phyloP scores from a whole-genome alignment of 2,888 invertebrate species.

The Drosophila greeni region DNA sequence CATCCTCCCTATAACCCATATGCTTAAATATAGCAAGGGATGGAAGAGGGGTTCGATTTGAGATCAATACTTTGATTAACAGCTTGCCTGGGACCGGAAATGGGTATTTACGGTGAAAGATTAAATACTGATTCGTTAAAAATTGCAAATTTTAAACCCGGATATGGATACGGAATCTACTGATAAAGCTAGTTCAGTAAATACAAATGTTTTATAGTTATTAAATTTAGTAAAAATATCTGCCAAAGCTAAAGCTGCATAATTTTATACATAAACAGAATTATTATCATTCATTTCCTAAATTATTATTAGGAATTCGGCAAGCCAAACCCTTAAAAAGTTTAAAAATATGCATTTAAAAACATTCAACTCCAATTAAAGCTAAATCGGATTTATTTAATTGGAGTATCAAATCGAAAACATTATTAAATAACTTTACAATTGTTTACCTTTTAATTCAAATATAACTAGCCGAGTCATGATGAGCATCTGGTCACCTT shows the following conservation, averaged over 20 bases:
- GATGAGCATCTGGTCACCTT: slow-evolving; percentile 80
- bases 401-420: slow-evolving; percentile 6
- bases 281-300: not conserved
- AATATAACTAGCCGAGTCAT: slow-evolving; percentile 17
- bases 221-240: too few relatives aligned
- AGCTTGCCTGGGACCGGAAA: slow-evolving; percentile 3
- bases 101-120: not conserved
- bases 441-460: not conserved
- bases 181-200: too few relatives aligned
- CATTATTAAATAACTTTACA: slow-evolving; percentile 1
- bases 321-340: not conserved
- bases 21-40: slow-evolving; percentile 7
- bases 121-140: not conserved
- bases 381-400: slow-evolving; percentile 1
- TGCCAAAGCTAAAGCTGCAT: not conserved
- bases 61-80: slow-evolving; percentile 8
- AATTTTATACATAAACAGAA: not conserved
- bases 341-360: not conserved
- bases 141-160: too few relatives aligned
- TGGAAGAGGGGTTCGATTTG: slow-evolving; percentile 10
- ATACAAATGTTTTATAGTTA: too few relatives aligned
- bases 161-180: too few relatives aligned
- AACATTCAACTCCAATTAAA: slow-evolving; percentile 7
- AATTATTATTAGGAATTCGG: not conserved
- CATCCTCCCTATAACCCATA: slow-evolving; percentile 3